Evolutionary conservation across 2,113 vertebrate species (phyloP).

Genomic region (Callipepla californica): DNA sequence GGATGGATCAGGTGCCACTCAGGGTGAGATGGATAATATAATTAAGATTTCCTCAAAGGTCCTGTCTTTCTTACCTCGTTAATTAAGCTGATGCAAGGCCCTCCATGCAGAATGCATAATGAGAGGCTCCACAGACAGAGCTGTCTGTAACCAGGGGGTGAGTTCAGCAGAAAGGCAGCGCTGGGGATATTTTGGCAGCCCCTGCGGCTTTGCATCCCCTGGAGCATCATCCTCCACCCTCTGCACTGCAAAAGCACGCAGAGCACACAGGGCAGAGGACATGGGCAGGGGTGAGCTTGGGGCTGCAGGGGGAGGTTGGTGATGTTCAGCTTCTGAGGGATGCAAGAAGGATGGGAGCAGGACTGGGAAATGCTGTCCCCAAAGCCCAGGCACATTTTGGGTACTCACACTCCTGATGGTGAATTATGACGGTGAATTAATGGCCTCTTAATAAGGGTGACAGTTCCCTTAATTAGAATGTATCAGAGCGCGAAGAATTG

Average conservation of each 20-base stretch:
- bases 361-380: neutral
- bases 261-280: rapidly evolving
- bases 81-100: slow-evolving; percentile 64
- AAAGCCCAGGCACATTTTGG: neutral
- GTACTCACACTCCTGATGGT: neutral
- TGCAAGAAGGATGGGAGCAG: too few relatives aligned
- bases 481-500: slow-evolving; percentile 45
- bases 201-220: neutral
- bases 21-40: slow-evolving; percentile 71
- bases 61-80: slow-evolving; percentile 68
- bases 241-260: neutral
- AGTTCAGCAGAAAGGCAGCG: neutral
- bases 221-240: rapidly evolving
- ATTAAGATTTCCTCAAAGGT: slow-evolving; percentile 70
- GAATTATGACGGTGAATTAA: slow-evolving; percentile 48
- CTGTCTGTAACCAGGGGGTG: neutral
- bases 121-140: neutral
- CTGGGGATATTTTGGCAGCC: neutral
- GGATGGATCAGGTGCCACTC: slow-evolving; percentile 67
- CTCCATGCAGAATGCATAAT: slow-evolving; percentile 36
- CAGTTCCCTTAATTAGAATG: slow-evolving; percentile 64
- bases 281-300: neutral
- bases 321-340: neutral
- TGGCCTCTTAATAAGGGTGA: slow-evolving; percentile 42
- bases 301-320: neutral